Conservation (phyloP, 2,113 vertebrate species). For the Gavialis gangeticus region DNA sequence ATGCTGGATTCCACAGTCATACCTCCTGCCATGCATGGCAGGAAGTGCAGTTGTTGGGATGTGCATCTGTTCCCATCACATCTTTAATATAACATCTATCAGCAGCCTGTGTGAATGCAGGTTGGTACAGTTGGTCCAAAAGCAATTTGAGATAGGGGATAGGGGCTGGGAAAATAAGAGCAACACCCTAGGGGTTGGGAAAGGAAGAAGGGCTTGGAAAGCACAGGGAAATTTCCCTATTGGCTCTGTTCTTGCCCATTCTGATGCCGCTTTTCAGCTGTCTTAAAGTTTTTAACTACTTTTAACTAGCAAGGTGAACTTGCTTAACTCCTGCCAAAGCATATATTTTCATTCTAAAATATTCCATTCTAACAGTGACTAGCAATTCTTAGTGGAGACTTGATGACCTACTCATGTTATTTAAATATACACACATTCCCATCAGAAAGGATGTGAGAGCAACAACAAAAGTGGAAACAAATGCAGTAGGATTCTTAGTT, state of each 20-base stretch:
- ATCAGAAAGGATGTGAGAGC: not conserved
- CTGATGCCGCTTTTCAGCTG: not conserved
- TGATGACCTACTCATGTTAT: not conserved
- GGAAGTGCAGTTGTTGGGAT: no score
- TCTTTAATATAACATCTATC: no score
- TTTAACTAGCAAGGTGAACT: not conserved
- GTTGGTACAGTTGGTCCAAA: not conserved
- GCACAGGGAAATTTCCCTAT: not conserved
- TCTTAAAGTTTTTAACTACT: not conserved
- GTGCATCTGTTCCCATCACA: no score
- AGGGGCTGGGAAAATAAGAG: not conserved
- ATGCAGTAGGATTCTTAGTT: not conserved
- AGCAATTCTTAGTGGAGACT: not conserved
- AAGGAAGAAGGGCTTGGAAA: not conserved
- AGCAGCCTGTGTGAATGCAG: not conserved
- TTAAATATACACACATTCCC: not conserved
- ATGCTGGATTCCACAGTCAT: no score
- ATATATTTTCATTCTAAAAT: not conserved
- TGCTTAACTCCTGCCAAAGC: not conserved
- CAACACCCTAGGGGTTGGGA: not conserved
- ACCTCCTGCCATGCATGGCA: no score
- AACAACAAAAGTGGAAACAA: not conserved
- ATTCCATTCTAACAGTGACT: not conserved
- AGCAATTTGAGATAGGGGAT: not conserved
- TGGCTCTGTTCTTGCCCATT: not conserved